Evolutionary conservation across 1,140 invertebrate genomes (phyloP).

Genomic region (Prorops nasuta): DNA sequence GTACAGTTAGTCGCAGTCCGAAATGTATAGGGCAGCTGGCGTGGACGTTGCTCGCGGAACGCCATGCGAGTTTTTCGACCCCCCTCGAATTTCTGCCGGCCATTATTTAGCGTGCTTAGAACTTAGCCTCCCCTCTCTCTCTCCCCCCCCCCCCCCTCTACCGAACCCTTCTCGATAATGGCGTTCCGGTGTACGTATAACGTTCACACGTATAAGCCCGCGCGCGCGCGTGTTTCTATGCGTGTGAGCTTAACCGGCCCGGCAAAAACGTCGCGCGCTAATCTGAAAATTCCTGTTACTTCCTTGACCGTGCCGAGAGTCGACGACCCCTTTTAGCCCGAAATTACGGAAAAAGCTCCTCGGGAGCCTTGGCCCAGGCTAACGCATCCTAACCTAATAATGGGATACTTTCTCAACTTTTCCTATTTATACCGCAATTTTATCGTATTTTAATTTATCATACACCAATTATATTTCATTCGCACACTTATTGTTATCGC

Average conservation of each 20-base stretch:
- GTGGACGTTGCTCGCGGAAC: slow-evolving; percentile 22
- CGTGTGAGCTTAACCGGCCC: slow-evolving; percentile 11
- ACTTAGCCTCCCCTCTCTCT: slow-evolving; percentile 20
- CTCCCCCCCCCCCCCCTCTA: not conserved
- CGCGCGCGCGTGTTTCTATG: too few species aligned
- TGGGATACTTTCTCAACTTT: too few species aligned
- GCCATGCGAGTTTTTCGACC: slow-evolving; percentile 36
- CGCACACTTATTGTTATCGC: too few species aligned
- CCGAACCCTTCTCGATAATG: not conserved
- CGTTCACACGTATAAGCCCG: too few species aligned
- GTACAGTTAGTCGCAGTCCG: too few species aligned
- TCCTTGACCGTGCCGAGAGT: slow-evolving; percentile 36
- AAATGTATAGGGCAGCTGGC: too few species aligned
- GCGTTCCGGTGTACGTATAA: too few species aligned
- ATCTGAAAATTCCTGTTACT: slow-evolving; percentile 37
- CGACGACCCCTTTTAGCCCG: slow-evolving; percentile 23
- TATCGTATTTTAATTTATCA: too few species aligned
- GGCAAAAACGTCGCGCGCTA: slow-evolving; percentile 17
- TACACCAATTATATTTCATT: too few species aligned
- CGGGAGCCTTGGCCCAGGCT: too few species aligned
- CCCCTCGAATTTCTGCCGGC: slow-evolving; percentile 45
- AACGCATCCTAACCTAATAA: too few species aligned
- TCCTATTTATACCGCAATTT: too few species aligned
- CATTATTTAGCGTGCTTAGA: slow-evolving; percentile 55
- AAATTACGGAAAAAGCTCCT: slow-evolving; percentile 26